A percentile compares a stretch with the other conserved stretches of the same genome.
These are phyloP conservation scores for Tethea ocularis DNA, from an alignment of 2,888 invertebrate genomes.

Conservation along the genomic window DNA sequence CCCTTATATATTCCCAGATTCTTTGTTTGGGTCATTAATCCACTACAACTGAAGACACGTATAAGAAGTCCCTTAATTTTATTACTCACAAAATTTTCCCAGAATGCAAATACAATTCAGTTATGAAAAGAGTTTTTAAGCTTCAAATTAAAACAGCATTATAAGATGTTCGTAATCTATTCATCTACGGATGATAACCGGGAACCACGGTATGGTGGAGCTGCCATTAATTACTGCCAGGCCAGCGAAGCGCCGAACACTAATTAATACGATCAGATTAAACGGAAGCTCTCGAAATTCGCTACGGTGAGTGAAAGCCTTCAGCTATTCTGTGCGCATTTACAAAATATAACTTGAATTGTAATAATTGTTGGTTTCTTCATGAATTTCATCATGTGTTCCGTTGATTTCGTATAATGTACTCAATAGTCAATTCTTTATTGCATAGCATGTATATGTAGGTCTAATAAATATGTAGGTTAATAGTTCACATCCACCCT, in stretches of 20 bases:
- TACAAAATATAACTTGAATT: constrained; percentile 27
- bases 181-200: not conserved
- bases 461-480: too few relatives aligned
- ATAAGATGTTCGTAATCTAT: not conserved
- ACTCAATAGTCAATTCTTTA: too few relatives aligned
- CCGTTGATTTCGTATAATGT: too few relatives aligned
- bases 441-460: too few relatives aligned
- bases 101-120: too few relatives aligned
- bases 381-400: not conserved
- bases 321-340: constrained; percentile 28
- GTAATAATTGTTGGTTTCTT: constrained; percentile 5
- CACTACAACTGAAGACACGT: not conserved
- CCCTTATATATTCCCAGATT: not conserved
- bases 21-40: not conserved
- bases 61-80: not conserved
- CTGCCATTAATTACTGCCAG: constrained; percentile 25
- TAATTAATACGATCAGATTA: constrained; percentile 61
- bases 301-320: constrained; percentile 48
- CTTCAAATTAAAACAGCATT: too few relatives aligned
- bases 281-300: constrained; percentile 55
- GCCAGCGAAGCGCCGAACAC: constrained; percentile 20
- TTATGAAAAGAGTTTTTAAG: too few relatives aligned
- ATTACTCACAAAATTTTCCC: not conserved
- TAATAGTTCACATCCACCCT: too few relatives aligned
- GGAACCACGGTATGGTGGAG: constrained; percentile 36